Evolutionary conservation across 2,113 vertebrate species (phyloP).

Genomic region (Pelobates fuscus): DNA sequence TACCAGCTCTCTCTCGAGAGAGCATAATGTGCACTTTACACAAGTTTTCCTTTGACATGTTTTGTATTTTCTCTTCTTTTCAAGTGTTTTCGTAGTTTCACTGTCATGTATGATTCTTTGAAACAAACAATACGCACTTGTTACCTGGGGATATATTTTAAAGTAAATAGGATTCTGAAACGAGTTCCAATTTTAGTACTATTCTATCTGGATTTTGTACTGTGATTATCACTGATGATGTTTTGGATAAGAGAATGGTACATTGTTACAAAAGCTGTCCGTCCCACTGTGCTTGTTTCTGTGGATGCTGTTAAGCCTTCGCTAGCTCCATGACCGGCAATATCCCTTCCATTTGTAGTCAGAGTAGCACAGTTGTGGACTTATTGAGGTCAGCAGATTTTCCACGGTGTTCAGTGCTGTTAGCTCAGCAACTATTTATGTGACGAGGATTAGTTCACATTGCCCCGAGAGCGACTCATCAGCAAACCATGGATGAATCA

Average conservation of each 20-base stretch:
- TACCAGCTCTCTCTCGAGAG: no score
- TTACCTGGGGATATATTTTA: no score
- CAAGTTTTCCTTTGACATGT: no score
- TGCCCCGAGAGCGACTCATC: conserved; percentile 13
- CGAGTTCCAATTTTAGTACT: no score
- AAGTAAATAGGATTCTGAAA: no score
- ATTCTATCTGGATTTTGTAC: no score
- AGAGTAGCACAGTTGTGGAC: neutral
- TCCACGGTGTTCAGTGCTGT: neutral
- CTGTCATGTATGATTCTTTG: no score
- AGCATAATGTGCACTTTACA: no score
- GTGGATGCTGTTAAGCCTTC: neutral
- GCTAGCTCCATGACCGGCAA: neutral
- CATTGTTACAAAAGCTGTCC: neutral
- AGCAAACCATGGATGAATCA: conserved; percentile 9
- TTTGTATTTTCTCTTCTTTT: no score
- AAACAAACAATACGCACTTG: no score
- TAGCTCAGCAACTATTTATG: conserved; percentile 38
- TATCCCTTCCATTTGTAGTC: conserved; percentile 3
- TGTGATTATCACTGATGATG: neutral
- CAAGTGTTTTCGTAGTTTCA: no score
- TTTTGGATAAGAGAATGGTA: neutral
- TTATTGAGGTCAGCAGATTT: conserved; percentile 35
- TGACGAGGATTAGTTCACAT: conserved; percentile 3
- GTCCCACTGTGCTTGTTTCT: neutral